Conservation (phyloP, 2,113 vertebrate genomes). For the Ctenodactylus gundi region DNA sequence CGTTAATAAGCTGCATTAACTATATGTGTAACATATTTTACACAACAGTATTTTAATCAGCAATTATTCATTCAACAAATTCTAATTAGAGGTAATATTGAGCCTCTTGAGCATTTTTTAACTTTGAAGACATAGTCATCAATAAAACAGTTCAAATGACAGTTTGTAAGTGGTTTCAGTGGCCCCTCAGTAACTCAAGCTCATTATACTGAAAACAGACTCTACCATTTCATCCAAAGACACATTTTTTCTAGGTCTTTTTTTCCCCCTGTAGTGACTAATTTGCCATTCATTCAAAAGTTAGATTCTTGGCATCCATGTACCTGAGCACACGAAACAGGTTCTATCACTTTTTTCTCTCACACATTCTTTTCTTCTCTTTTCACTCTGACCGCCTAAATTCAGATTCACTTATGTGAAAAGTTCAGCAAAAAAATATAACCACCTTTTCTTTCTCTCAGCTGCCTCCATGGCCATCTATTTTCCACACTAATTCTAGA, state of each 20-base stretch:
- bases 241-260: background rate
- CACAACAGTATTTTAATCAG: background rate
- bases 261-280: background rate
- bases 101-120: background rate
- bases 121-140: background rate
- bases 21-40: too few relatives aligned
- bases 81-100: too few relatives aligned
- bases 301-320: background rate
- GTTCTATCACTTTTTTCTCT: background rate
- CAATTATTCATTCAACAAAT: background rate
- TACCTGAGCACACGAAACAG: fast-evolving
- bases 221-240: background rate
- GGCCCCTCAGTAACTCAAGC: background rate
- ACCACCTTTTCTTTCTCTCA: background rate
- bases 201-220: background rate
- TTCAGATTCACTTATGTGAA: background rate
- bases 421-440: too few relatives aligned
- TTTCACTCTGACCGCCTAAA: too few relatives aligned
- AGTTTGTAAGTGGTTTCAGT: background rate
- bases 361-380: background rate
- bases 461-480: background rate
- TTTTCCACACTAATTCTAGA: constrained; percentile 12
- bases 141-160: background rate
- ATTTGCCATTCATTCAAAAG: background rate
- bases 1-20: background rate